Conservation (phyloP, 2,888 invertebrate species). For the Hypercompe scribonia region DNA sequence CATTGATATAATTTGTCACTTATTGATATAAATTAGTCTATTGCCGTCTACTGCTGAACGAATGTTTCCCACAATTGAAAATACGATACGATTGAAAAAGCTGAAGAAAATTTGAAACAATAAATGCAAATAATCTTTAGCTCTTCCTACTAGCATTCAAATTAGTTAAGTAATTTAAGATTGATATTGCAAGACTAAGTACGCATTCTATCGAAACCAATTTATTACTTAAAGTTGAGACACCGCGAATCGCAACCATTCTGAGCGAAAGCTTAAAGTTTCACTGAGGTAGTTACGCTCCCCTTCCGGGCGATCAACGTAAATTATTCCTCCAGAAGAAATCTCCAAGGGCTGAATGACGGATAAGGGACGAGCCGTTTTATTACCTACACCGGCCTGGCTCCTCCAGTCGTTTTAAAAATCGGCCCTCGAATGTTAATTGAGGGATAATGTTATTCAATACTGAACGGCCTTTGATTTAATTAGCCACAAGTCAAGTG, state of each 20-base stretch:
- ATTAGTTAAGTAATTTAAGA: constrained; percentile 59
- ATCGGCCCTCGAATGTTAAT: constrained; percentile 82
- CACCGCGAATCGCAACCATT: constrained; percentile 80
- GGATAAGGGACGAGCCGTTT: constrained; percentile 84
- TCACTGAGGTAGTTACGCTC: constrained; percentile 85
- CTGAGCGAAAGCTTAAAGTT: constrained; percentile 86
- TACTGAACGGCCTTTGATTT: constrained; percentile 72
- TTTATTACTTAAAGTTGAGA: constrained; percentile 82
- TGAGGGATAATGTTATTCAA: constrained; percentile 83
- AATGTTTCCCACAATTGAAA: too few relatives aligned
- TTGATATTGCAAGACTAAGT: constrained; percentile 62
- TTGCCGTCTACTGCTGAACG: too few relatives aligned
- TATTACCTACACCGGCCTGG: constrained; percentile 81
- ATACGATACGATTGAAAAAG: neutral
- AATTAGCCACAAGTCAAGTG: constrained; percentile 62
- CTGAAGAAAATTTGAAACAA: neutral
- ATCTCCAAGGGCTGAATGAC: constrained; percentile 85
- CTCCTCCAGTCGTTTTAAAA: constrained; percentile 79
- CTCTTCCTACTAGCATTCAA: constrained; percentile 20
- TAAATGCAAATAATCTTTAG: neutral
- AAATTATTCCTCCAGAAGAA: constrained; percentile 86
- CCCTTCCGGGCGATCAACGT: constrained; percentile 85
- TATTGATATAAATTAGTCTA: too few relatives aligned
- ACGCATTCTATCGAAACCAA: constrained; percentile 76
- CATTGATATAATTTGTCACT: neutral